A percentile compares a stretch with the other conserved stretches of the same genome.
Evolutionary conservation across 2,113 vertebrate genomes (phyloP).

Genomic region (Rhea americana): DNA sequence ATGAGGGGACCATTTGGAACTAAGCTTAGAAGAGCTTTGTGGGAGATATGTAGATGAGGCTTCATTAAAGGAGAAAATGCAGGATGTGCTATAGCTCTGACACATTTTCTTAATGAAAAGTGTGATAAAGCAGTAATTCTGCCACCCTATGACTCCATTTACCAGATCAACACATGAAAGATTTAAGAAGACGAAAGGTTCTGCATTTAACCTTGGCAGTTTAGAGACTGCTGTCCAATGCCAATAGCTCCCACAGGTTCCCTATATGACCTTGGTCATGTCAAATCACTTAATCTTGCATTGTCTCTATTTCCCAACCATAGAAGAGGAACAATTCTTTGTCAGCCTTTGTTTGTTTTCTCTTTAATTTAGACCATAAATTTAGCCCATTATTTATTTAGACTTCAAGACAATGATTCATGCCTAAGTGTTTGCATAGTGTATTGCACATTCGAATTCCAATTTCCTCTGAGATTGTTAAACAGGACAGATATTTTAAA

Average conservation of each 20-base stretch:
- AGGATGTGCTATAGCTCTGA: background rate
- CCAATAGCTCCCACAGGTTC: background rate
- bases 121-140: background rate
- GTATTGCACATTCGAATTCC: background rate
- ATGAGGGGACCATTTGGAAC: accelerated
- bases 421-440: background rate
- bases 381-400: constrained; percentile 11
- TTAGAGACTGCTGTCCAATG: background rate
- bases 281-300: background rate
- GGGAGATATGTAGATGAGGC: background rate
- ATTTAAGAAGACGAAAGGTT: background rate
- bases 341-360: background rate
- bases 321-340: background rate
- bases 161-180: background rate
- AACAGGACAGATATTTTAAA: background rate
- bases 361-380: background rate
- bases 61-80: background rate
- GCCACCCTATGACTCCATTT: background rate
- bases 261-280: background rate
- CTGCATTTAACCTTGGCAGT: background rate
- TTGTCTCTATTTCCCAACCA: background rate
- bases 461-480: background rate
- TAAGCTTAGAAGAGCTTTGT: background rate
- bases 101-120: background rate
- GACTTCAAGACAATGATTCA: background rate